A percentile compares a stretch with the other conserved stretches of the same genome.
Evolutionary conservation across 2,797 vertebrate genomes (phyloP).

Genomic region (Choloepus didactylus): DNA sequence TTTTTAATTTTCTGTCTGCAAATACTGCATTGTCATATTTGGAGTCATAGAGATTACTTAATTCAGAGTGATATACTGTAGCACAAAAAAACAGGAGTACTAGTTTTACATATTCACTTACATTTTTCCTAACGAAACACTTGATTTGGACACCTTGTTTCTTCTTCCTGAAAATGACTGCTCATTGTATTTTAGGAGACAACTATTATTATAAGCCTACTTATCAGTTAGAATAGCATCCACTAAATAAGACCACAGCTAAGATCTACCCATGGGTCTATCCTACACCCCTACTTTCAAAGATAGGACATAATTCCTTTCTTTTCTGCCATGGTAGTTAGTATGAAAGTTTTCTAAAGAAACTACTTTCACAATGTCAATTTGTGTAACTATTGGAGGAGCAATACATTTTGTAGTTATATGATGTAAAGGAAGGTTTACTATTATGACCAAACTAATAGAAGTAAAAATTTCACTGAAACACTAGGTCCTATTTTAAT

Average conservation of each 20-base stretch:
- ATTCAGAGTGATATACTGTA: neutral
- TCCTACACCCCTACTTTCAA: constrained; percentile 57
- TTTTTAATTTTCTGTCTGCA: constrained; percentile 9
- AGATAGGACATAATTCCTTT: constrained; percentile 53
- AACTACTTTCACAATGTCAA: constrained; percentile 73
- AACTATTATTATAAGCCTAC: neutral
- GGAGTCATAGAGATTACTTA: neutral
- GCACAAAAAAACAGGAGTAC: constrained; percentile 7
- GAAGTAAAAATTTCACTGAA: constrained; percentile 51
- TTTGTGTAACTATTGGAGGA: constrained; percentile 71
- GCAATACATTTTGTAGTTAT: constrained; percentile 70
- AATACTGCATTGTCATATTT: neutral
- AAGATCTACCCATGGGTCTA: constrained; percentile 34
- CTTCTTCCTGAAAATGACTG: neutral
- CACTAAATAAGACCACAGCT: neutral
- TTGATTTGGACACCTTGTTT: neutral
- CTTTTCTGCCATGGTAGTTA: constrained; percentile 64
- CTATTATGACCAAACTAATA: constrained; percentile 61
- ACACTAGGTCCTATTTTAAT: neutral
- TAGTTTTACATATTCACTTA: constrained; percentile 15
- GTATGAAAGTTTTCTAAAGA: constrained; percentile 74
- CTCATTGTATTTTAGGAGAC: constrained; percentile 4
- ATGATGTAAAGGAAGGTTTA: constrained; percentile 62
- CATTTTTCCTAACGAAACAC: constrained; percentile 10
- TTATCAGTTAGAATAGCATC: neutral